Percentiles rank a stretch among this genome's conserved stretches.
Evolutionary conservation across 2,888 invertebrate species (phyloP).

Genomic region (Calameuta pallipes): DNA sequence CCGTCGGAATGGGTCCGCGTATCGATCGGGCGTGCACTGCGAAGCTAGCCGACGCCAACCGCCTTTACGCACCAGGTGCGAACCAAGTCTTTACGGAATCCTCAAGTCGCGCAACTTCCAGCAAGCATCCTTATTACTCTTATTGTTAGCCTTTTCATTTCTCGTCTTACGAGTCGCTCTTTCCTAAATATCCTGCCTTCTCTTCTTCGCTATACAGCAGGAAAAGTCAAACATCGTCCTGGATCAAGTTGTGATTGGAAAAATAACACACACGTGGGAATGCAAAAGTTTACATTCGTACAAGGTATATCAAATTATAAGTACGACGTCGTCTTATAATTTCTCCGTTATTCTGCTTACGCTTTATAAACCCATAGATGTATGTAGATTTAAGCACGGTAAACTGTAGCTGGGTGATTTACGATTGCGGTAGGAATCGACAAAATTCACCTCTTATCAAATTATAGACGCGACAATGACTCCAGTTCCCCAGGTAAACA

Average conservation of each 20-base stretch:
- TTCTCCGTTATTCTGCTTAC: not conserved
- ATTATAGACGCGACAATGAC: not conserved
- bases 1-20: conserved; percentile 27
- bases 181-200: not conserved
- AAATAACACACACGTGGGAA: not conserved
- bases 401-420: not conserved
- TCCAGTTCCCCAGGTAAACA: not conserved
- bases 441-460: not conserved
- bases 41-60: conserved; percentile 12
- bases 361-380: not conserved
- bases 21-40: conserved; percentile 35
- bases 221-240: not conserved
- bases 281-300: not conserved
- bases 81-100: not conserved
- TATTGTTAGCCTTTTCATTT: not conserved
- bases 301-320: not conserved
- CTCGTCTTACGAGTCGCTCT: not conserved
- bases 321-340: not conserved
- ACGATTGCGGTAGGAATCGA: not conserved
- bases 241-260: not conserved
- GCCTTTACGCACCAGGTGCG: conserved; percentile 20
- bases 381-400: not conserved
- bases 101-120: not conserved
- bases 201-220: not conserved
- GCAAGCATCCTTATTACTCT: not conserved